A percentile compares a stretch with the other conserved stretches of the same genome.
Conservation (phyloP, 2,113 vertebrate genomes). For the Rhinolophus sinicus region DNA sequence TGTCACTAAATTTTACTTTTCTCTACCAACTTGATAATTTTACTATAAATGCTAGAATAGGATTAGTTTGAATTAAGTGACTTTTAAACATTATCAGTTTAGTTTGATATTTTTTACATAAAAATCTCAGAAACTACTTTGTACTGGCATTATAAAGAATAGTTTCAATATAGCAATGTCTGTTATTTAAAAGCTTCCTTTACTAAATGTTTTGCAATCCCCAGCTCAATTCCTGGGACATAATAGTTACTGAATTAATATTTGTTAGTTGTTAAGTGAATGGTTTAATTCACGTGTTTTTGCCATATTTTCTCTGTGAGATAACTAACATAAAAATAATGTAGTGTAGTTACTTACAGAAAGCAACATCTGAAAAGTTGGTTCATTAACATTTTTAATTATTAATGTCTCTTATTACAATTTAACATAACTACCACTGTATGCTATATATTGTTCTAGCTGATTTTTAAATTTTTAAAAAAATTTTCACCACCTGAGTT, state of each 20-base stretch:
- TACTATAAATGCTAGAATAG: neutral
- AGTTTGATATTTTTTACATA: neutral
- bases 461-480: neutral
- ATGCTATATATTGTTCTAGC: neutral
- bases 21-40: neutral
- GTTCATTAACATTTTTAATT: constrained; percentile 25
- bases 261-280: neutral
- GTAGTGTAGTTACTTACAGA: neutral
- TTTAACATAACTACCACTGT: neutral
- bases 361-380: neutral
- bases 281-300: neutral
- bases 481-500: neutral
- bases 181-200: neutral
- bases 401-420: neutral
- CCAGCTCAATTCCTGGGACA: neutral
- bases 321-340: neutral
- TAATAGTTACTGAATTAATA: neutral
- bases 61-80: neutral
- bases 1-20: neutral
- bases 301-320: neutral
- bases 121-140: neutral
- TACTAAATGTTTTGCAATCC: neutral
- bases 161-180: neutral
- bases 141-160: neutral
- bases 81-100: constrained; percentile 3